Conservation (phyloP, 2,113 vertebrate species). For the Lepus timidus region DNA sequence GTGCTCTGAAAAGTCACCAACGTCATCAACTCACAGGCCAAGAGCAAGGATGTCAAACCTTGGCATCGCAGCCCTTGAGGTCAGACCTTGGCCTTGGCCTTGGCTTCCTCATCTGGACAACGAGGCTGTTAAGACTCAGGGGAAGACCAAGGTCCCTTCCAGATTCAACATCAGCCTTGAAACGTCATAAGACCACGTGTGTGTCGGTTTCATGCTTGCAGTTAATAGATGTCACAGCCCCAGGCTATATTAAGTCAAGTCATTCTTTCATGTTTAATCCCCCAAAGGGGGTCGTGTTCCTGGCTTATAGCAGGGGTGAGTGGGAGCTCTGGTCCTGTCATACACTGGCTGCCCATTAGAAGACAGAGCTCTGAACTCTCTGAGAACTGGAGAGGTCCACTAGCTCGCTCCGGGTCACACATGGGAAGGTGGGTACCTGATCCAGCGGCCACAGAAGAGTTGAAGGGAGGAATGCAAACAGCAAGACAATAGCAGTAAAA, state of each 20-base stretch:
- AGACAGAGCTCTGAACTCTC: background rate
- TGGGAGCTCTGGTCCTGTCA: background rate
- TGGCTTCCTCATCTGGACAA: background rate
- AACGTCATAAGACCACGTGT: fast-evolving
- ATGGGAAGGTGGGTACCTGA: background rate
- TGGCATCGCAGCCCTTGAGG: fast-evolving
- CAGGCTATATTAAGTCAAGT: background rate
- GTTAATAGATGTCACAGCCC: background rate
- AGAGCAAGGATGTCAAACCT: fast-evolving
- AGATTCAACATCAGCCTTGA: background rate
- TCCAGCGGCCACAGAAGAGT: fast-evolving
- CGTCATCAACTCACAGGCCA: background rate
- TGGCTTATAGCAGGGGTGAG: background rate
- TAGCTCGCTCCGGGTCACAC: no score
- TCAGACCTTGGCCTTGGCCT: background rate
- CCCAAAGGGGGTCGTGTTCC: background rate
- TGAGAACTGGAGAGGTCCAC: background rate
- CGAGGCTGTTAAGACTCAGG: background rate
- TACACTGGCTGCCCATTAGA: background rate
- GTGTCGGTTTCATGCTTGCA: background rate
- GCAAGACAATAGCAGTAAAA: background rate
- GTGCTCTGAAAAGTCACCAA: background rate
- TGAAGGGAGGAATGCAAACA: no score
- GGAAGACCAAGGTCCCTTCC: background rate
- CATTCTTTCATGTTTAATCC: background rate